A percentile compares a stretch with the other conserved stretches of the same genome.
Conservation (phyloP, 23 tunicate species). For the Styela clava region DNA sequence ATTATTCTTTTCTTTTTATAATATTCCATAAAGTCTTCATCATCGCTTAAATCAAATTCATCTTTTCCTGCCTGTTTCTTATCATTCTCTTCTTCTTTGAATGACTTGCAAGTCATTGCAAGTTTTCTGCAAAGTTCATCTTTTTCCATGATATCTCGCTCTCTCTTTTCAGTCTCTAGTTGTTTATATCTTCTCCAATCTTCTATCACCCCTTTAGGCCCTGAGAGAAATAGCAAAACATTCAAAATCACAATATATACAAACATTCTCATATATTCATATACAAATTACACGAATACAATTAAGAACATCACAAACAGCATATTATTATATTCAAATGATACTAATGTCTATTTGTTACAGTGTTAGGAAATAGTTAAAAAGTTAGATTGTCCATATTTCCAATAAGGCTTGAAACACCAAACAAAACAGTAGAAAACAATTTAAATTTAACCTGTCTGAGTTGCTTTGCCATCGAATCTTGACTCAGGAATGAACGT, state of each 20-base stretch:
- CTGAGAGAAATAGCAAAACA: slow-evolving; percentile 13
- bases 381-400: too few species aligned
- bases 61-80: slow-evolving; percentile 19
- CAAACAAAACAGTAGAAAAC: too few species aligned
- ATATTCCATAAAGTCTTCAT: slow-evolving; percentile 60
- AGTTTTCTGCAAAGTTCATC: slow-evolving; percentile 53
- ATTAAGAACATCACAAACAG: too few species aligned
- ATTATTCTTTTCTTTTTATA: slow-evolving; percentile 66
- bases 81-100: slow-evolving; percentile 28
- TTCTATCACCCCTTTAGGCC: slow-evolving; percentile 94
- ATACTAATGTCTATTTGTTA: too few species aligned
- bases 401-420: too few species aligned
- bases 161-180: slow-evolving; percentile 46
- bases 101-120: slow-evolving; percentile 62
- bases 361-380: too few species aligned
- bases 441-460: slow-evolving; percentile 7
- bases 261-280: too few species aligned
- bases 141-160: slow-evolving; percentile 25
- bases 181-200: slow-evolving; percentile 76
- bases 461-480: slow-evolving; percentile 12
- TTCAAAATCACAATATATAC: neutral
- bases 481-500: neutral
- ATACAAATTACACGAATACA: too few species aligned
- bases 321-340: too few species aligned
- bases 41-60: slow-evolving; percentile 40